A percentile compares a stretch with the other conserved stretches of the same genome.
Conservation (phyloP, 2,888 invertebrate genomes). For the Clistopyga incitator region DNA sequence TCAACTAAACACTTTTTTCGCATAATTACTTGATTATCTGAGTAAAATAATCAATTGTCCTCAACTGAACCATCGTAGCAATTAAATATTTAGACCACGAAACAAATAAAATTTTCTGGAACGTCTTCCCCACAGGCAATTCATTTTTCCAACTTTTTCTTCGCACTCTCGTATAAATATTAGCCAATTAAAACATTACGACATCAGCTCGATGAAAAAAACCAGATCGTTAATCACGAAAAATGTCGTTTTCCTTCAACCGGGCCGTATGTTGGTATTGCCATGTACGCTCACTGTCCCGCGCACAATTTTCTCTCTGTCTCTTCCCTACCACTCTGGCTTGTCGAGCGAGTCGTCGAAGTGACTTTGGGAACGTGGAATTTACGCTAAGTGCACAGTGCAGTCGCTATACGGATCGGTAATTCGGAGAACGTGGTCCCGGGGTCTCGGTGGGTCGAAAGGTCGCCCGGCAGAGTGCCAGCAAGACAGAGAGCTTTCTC, state of each 20-base stretch:
- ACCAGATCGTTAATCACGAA: conserved; percentile 63
- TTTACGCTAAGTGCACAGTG: conserved; percentile 80
- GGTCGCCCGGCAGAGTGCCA: conserved; percentile 82
- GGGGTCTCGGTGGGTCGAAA: conserved; percentile 80
- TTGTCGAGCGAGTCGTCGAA: conserved; percentile 17
- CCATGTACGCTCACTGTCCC: not conserved
- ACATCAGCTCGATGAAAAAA: conserved; percentile 67
- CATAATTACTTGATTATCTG: too few relatives aligned
- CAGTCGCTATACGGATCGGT: conserved; percentile 80
- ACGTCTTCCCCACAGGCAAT: too few relatives aligned
- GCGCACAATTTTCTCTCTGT: conserved; percentile 45
- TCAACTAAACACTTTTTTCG: too few relatives aligned
- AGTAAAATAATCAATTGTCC: too few relatives aligned
- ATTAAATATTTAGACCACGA: too few relatives aligned
- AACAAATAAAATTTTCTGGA: too few relatives aligned
- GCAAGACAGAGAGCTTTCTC: conserved; percentile 72
- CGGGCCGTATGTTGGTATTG: not conserved
- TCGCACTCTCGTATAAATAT: not conserved
- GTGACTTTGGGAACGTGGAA: conserved; percentile 74
- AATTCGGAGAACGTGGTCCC: conserved; percentile 82
- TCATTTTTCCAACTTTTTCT: too few relatives aligned
- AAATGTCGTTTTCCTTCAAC: conserved; percentile 50
- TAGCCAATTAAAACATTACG: not conserved
- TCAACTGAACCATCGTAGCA: too few relatives aligned
- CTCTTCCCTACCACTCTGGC: conserved; percentile 49